Evolutionary conservation across 2,113 vertebrate genomes (phyloP), one percentile per base, ranked within the genome.

Genomic region (Ptilonorhynchus violaceus): DNA sequence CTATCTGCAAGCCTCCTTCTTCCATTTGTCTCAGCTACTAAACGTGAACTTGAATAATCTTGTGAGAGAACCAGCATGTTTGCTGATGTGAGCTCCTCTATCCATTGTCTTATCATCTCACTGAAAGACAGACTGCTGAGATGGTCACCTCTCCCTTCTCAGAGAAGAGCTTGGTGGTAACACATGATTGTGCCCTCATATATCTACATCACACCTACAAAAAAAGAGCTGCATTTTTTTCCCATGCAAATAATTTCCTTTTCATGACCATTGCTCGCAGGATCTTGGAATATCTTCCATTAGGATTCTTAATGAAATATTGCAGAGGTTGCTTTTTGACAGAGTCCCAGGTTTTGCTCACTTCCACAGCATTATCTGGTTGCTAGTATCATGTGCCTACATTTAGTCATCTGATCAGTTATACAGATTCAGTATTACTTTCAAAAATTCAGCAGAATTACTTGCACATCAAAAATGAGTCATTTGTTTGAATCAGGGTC

Each of bases 401-500:
- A 37, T 92, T 78, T 89, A 94, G 80, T 94, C 89, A 91, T 66
- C 81, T 85, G 76, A 96, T 87, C 88, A 74, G 79, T 84, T 68
- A 94, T 15, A 92, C 44, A 87, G 52, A 84, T 67, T 72, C 86
- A 89, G 10, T 63, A 81, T 67, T 89, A 87, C 89, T 91, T 91
- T 92, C 80, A 87, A 89, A 95, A 93, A 91, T 49, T 55, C 89
- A 81, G 46, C 60, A 92, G 89, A 91, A 91, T 92, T 78, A 86
- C 60, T 68, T 60, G 64, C 33, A 78, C 42, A 81, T 84, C 89
- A 41, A 55, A 81, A 95, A 93, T 93, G 60, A 96, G 41, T 92
- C 30, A 95, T 68, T 85, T 94, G 39, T 91, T 96, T 96, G 83
- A 95, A 88, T 89, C 50, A 79, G 85, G 53, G 89, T 68, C 72